Evolutionary conservation across 2,888 invertebrate species (phyloP).

Genomic region (Lasiommata megera): DNA sequence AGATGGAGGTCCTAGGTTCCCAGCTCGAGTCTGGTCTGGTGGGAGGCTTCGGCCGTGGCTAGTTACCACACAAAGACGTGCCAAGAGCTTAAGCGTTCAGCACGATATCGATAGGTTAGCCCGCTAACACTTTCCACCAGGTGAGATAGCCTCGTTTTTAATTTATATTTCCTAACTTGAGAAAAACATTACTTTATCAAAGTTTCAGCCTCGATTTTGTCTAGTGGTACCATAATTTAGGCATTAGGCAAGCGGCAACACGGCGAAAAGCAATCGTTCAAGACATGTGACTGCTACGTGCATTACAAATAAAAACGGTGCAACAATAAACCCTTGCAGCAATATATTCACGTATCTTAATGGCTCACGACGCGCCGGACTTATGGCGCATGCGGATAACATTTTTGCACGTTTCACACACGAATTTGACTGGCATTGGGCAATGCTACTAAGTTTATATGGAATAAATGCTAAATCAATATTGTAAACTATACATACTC

Average conservation of each 20-base stretch:
- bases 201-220: too few species aligned
- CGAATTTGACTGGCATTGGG: slow-evolving; percentile 10
- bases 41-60: too few species aligned
- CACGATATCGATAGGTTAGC: too few species aligned
- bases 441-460: background rate
- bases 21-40: too few species aligned
- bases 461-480: background rate
- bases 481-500: too few species aligned
- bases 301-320: slow-evolving; percentile 17
- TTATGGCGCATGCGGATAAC: slow-evolving; percentile 18
- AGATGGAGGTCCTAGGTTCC: too few species aligned
- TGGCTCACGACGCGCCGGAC: slow-evolving; percentile 22
- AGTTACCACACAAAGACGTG: too few species aligned
- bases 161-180: too few species aligned
- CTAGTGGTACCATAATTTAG: background rate
- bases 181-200: too few species aligned
- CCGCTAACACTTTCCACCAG: too few species aligned
- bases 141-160: too few species aligned
- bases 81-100: too few species aligned
- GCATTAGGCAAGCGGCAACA: background rate
- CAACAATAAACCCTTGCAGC: slow-evolving; percentile 4
- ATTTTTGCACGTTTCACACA: slow-evolving; percentile 23
- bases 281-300: slow-evolving; percentile 19
- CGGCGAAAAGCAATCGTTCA: background rate
- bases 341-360: slow-evolving; percentile 24